Base-by-base conservation (phyloP, 2,888 invertebrate genomes). In the Conistra vaccinii region DNA sequence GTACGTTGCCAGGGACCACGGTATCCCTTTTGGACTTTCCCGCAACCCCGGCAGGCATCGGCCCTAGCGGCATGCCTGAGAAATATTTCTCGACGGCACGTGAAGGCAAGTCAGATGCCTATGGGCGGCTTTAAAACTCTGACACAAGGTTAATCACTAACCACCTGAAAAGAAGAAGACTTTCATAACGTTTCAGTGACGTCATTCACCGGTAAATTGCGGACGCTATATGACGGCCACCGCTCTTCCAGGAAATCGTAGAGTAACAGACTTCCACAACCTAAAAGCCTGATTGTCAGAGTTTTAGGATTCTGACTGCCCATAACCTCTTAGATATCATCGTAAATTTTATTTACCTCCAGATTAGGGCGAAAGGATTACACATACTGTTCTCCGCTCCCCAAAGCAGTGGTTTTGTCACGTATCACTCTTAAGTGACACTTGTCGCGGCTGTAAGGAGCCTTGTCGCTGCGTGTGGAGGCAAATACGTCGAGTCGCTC, bases 351-450 rank as follows among this genome's bases (percentile, higher is more conserved):
- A 83, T 81, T 78, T 78, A 63, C 39, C 35, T 62, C 17, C 53
- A 69, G 69, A 84, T 75, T 42, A 71, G 20, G 32, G 4, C 4
- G 32, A 58, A 57, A 76, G 75, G 66, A 84, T 62, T 72, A 45
- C 32, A 55, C n/a, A 63, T 10, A n/a, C 57, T 23, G 51, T 63
- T 10, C 62, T 35, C 42, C 29, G 48, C 32, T 62, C 51, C 32
- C n/a, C 23, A 20, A 53, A 83, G 72, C 67, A 32, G 51, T 84
- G 82, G 84, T 70, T 75, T 76, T 80, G 81, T 84, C 82, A 83
- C 69, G 70, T 84, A 70, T 80, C 72, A 69, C 72, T 63, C 51
- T 26, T 68, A 51, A 82, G 80, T 66, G 84, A 45, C 81, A 76
- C 84, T 83, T 60, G 84, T 73, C 63, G 39, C 45, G 51, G 60